A percentile compares a stretch with the other conserved stretches of the same genome.
These are phyloP conservation scores for Pseudomyrmex gracilis DNA, from an alignment of 1,140 invertebrate species.

Conservation along the genomic window DNA sequence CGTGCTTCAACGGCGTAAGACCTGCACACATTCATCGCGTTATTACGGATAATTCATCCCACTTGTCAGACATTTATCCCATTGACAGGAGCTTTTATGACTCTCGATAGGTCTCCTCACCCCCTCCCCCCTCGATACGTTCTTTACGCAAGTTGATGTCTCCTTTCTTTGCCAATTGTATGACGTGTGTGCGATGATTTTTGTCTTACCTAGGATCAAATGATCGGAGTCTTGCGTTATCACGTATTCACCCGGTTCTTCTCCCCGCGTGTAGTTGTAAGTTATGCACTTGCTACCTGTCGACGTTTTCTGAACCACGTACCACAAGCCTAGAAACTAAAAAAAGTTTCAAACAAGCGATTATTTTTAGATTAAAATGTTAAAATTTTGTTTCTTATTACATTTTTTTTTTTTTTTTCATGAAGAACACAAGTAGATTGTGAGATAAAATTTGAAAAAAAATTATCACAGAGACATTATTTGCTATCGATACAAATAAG, in stretches of 20 bases:
- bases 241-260: constrained; percentile 89
- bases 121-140: constrained; percentile 7
- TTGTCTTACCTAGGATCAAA: constrained; percentile 85
- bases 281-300: constrained; percentile 92
- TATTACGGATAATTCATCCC: constrained; percentile 77
- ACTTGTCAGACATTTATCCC: constrained; percentile 79
- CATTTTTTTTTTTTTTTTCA: no score
- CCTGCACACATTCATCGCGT: constrained; percentile 84
- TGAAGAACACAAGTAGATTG: no score
- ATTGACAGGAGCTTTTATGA: constrained; percentile 75
- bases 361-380: not conserved
- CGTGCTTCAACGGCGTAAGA: constrained; percentile 90
- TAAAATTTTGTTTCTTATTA: not conserved
- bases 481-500: not conserved
- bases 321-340: constrained; percentile 92
- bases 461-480: not conserved
- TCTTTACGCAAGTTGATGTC: constrained; percentile 16
- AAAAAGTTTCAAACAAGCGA: constrained; percentile 64
- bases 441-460: not conserved
- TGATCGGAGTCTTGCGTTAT: constrained; percentile 92
- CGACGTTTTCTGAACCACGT: constrained; percentile 93
- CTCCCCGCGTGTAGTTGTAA: constrained; percentile 91
- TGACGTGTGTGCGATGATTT: not conserved
- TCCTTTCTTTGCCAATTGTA: constrained; percentile 60
- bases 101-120: constrained; percentile 41